These are phyloP conservation scores for Nymphalis io DNA, from an alignment of 1,140 invertebrate species.

Conservation along the genomic window DNA sequence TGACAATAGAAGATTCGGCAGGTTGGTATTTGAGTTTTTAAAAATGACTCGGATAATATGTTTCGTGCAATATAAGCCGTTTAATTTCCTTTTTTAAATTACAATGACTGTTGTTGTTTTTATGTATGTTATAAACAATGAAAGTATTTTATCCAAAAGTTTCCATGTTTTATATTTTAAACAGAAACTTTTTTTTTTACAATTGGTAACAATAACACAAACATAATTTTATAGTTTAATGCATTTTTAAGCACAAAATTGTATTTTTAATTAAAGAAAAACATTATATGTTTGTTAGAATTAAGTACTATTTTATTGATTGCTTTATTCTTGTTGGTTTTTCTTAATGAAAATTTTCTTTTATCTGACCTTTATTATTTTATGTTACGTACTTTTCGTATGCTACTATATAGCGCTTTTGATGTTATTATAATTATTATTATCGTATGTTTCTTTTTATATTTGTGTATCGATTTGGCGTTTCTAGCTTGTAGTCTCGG, in stretches of 20 bases:
- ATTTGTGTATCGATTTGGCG: conserved; percentile 27
- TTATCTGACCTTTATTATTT: conserved; percentile 44
- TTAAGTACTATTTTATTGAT: conserved; percentile 25
- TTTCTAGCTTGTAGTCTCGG: conserved; percentile 47
- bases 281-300: conserved; percentile 17
- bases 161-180: background rate
- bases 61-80: conserved; percentile 6
- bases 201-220: no score
- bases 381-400: conserved; percentile 50
- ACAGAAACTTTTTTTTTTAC: background rate
- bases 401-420: conserved; percentile 51
- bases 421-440: conserved; percentile 36
- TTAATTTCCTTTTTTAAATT: background rate
- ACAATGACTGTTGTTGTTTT: background rate
- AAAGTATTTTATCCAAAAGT: conserved; percentile 21
- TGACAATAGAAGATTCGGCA: background rate
- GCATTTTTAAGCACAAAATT: conserved; percentile 32
- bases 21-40: background rate
- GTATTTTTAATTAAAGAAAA: conserved; percentile 14
- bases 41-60: background rate
- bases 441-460: conserved; percentile 21
- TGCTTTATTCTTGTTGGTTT: conserved; percentile 51
- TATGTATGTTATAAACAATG: conserved; percentile 8
- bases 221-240: conserved; percentile 18
- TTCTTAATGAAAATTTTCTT: conserved; percentile 41